Evolutionary conservation across 2,113 vertebrate species (phyloP), one percentile per base, ranked within the genome.

Genomic region (Chlamydotis undulata): DNA sequence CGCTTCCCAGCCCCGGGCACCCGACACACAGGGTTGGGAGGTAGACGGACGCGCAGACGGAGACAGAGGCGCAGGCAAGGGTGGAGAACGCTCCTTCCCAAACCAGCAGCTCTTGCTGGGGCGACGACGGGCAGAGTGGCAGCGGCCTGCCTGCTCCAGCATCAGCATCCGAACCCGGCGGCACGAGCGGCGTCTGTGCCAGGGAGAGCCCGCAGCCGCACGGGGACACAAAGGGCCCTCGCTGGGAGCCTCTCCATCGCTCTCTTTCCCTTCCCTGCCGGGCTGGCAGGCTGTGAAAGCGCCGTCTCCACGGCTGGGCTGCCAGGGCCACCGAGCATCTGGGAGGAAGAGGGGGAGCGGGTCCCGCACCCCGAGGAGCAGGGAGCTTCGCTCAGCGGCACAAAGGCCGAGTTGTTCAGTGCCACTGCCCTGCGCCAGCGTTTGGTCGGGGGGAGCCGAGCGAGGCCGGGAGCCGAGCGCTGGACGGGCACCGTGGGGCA

Each of bases 361-460:
- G n/a, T 56, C 52, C 83, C 3, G 43, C 83, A 43, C 75, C 87
- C 93, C 8, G 4, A 89, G 87, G 63, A 70, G 64, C 89, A 67
- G 63, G 14, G 50, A 96, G 87, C 70, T 22, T 4, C 15, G 63
- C 71, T 75, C 60, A 4, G 39, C 3, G 4, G 73, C 91, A 98
- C 97, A 98, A 97, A 94, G 97, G 73, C 19, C 0, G 25, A 29
- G 97, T 79, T 98, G 98, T 98, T 95, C 61, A 19, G 64, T 3
- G 11, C 55, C 2, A 6, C 85, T 74, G 83, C 50, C 71, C 67
- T 6, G 10, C 84, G 96, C 97, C 97, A 97, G 97, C 87, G 14
- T 94, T 96, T 14, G 93, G 60, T 29, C 19, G 74, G 10, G n/a
- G 47, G 84, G 49, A 79, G 28, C 71, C 7, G 10, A 76, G 37